phyloP scores from a whole-genome alignment of 2,113 vertebrate genomes.

The Daphoenositta chrysoptera region DNA sequence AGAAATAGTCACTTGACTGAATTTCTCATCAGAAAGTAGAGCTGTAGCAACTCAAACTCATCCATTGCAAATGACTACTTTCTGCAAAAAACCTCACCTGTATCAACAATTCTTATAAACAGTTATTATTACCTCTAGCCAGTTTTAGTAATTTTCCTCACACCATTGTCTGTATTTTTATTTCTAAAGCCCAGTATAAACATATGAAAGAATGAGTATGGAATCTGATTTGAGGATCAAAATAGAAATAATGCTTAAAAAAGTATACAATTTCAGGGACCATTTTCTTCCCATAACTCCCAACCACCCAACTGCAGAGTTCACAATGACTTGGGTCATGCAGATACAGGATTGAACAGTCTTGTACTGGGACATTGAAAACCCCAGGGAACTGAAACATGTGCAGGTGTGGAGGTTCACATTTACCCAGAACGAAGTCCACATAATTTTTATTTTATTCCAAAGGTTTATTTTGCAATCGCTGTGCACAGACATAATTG shows the following conservation, averaged over 20 bases:
- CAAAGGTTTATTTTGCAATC: constrained; percentile 14
- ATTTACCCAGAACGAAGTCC: not conserved
- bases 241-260: not conserved
- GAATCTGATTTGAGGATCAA: not conserved
- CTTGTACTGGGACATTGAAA: not conserved
- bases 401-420: not conserved
- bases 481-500: not conserved
- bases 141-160: not conserved
- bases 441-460: not conserved
- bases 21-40: not conserved
- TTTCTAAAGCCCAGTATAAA: not conserved
- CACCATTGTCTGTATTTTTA: not conserved
- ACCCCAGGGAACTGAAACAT: not conserved
- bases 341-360: rapidly evolving
- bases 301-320: not conserved
- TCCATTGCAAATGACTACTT: not conserved
- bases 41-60: not conserved
- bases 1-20: constrained; percentile 5
- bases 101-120: not conserved
- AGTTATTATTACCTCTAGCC: not conserved
- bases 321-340: not conserved
- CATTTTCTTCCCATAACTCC: not conserved
- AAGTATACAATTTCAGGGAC: not conserved
- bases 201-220: not conserved
- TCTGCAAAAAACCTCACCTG: not conserved